These are phyloP conservation scores for Psettodes erumei DNA, from an alignment of 2,113 vertebrate genomes.

Conservation along the genomic window DNA sequence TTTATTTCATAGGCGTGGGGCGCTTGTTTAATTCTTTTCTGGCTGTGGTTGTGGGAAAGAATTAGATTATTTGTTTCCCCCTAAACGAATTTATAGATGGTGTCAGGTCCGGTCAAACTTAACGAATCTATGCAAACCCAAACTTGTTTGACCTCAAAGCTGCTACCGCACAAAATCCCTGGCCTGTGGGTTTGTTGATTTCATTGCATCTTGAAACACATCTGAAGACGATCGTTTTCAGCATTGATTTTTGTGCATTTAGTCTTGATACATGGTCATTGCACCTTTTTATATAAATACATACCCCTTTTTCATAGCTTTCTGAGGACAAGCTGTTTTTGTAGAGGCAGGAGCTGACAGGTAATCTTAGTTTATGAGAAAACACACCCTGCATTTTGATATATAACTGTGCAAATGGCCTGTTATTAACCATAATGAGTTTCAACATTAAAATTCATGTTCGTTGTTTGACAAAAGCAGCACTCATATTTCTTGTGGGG, in stretches of 20 bases:
- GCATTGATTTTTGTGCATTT: not conserved
- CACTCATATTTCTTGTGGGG: not conserved
- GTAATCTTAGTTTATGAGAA: not conserved
- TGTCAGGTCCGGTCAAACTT: not conserved
- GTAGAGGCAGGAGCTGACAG: not conserved
- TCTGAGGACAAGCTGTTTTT: not conserved
- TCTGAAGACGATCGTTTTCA: not conserved
- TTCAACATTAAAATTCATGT: slow-evolving; percentile 2
- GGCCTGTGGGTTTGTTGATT: not conserved
- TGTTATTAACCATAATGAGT: not conserved
- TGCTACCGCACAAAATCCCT: not conserved
- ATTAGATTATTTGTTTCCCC: not conserved
- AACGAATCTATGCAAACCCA: not conserved
- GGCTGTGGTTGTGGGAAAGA: not conserved
- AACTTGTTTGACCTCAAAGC: not conserved
- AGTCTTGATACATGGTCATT: no score
- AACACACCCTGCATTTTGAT: not conserved
- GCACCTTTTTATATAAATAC: not conserved
- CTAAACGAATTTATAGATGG: not conserved
- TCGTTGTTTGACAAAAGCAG: not conserved
- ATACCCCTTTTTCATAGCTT: not conserved
- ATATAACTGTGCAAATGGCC: not conserved
- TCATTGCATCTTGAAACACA: not conserved
- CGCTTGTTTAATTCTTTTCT: not conserved
- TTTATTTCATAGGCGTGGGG: not conserved